phyloP scores from a whole-genome alignment of 92 coral and sea anemone species.

The Porites rus region DNA sequence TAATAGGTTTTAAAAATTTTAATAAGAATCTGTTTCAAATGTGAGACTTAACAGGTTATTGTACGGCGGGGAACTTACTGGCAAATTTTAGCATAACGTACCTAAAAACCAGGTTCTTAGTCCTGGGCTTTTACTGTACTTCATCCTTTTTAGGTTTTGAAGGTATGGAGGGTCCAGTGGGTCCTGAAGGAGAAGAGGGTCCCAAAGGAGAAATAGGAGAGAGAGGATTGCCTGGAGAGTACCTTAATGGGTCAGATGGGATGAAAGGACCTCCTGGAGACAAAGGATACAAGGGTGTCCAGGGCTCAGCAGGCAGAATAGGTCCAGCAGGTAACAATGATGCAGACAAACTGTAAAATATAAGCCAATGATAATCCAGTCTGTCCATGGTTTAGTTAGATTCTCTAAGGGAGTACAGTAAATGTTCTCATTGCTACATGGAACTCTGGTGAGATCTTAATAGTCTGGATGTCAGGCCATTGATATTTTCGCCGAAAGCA shows the following conservation, averaged over 20 bases:
- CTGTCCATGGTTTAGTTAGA: too few species aligned
- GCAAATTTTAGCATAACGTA: not conserved
- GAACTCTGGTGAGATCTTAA: too few species aligned
- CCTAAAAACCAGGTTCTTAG: too few species aligned
- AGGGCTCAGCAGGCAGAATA: slow-evolving; percentile 39
- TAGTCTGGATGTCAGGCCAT: too few species aligned
- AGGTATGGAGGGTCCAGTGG: slow-evolving; percentile 50
- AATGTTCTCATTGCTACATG: too few species aligned
- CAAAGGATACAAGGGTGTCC: slow-evolving; percentile 37
- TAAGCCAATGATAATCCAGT: too few species aligned
- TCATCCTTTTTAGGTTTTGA: slow-evolving; percentile 7
- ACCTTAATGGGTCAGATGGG: slow-evolving; percentile 65
- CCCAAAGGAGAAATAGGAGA: slow-evolving; percentile 59
- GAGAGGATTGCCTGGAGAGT: slow-evolving; percentile 51
- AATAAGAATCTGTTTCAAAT: too few species aligned
- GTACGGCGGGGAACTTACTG: too few species aligned
- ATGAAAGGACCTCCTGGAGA: slow-evolving; percentile 70
- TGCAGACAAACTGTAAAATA: not conserved
- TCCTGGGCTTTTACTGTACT: not conserved
- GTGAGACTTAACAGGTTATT: too few species aligned
- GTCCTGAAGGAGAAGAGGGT: slow-evolving; percentile 69
- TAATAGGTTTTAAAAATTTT: too few species aligned
- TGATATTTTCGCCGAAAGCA: too few species aligned
- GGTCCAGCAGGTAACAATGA: slow-evolving; percentile 51
- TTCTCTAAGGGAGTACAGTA: too few species aligned